Base-by-base conservation (phyloP, 2,888 invertebrate genomes). In the Trypoxylon attenuatum region DNA sequence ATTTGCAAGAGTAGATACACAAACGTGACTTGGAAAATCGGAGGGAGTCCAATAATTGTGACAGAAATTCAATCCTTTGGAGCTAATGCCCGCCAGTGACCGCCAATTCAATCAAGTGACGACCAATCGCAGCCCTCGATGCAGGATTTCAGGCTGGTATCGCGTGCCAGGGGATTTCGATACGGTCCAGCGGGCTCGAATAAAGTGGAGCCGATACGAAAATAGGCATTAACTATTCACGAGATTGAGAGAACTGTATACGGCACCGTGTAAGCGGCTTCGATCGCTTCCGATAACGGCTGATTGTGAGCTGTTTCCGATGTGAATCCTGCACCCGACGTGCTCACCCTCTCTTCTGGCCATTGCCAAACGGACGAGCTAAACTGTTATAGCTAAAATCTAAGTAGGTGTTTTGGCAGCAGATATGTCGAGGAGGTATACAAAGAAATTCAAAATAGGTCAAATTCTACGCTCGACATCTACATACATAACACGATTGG, bases 61-160 rank as follows among this genome's bases (percentile, higher is more conserved):
- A 81, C 76, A 75, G 73, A 77, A 73, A 74, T 78, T 76, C 64
- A 72, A 81, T 80, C 81, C 77, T 80, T 78, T 77, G 78, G 73
- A 78, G 73, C 76, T 80, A 79, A 82, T 81, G 74, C 82, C 78
- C 65, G 54, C 29, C 64, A 65, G 68, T 74, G 80, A 79, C 79
- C 81, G 77, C 75, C 77, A 76, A 81, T 79, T 81, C 81, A 81
- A 81, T 82, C 79, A 79, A 78, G 73, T 63, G 53, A 71, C 76
- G 70, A 72, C 80, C 78, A 80, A 79, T 79, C 65, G 73, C 52
- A 57, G 64, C 60, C 59, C 65, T 64, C 71, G 69, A 64, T 69
- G 64, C 59, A 47, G 75, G 73, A 77, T 76, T 78, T 78, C 71
- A 71, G 67, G 53, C 58, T 69, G 52, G 65, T 60, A 56, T 67